These are phyloP conservation scores for Zaprionus ornatus DNA, from an alignment of 1,140 invertebrate species.

Conservation along the genomic window DNA sequence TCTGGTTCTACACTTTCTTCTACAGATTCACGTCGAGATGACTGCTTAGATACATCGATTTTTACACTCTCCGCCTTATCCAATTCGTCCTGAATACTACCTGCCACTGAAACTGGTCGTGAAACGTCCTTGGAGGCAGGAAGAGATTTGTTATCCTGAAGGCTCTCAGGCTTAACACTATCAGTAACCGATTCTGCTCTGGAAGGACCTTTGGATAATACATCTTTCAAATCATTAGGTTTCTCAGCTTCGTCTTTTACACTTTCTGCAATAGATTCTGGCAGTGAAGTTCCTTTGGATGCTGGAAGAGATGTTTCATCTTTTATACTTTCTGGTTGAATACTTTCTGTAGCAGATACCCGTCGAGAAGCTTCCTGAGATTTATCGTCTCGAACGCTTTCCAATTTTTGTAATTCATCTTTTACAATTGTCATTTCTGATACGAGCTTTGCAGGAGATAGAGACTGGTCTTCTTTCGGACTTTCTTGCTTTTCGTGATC, in stretches of 20 bases:
- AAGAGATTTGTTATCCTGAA: not conserved
- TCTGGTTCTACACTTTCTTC: slow-evolving; percentile 20
- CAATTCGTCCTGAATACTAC: slow-evolving; percentile 7
- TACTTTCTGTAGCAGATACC: slow-evolving; percentile 17
- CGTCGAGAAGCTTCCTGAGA: slow-evolving; percentile 26
- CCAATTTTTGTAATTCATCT: not conserved
- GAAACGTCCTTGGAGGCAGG: slow-evolving; percentile 13
- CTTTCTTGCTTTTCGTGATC: not conserved
- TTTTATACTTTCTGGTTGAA: slow-evolving; percentile 6
- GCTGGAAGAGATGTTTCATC: not conserved
- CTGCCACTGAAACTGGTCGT: slow-evolving; percentile 6
- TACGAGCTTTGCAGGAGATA: not conserved
- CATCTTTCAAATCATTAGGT: not conserved
- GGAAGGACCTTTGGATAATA: slow-evolving; percentile 7
- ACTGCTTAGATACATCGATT: slow-evolving; percentile 12
- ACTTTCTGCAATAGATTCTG: slow-evolving; percentile 27
- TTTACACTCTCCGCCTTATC: slow-evolving; percentile 7
- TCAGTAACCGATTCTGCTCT: slow-evolving; percentile 10
- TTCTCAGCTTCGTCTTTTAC: slow-evolving; percentile 4
- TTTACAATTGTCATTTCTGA: not conserved
- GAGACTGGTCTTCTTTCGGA: slow-evolving; percentile 23
- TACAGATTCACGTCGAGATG: slow-evolving; percentile 16
- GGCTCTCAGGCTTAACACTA: slow-evolving; percentile 4
- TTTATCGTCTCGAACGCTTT: slow-evolving; percentile 26
- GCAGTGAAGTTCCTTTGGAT: slow-evolving; percentile 10